Conservation (phyloP, 2,797 vertebrate genomes). For the Anableps anableps region DNA sequence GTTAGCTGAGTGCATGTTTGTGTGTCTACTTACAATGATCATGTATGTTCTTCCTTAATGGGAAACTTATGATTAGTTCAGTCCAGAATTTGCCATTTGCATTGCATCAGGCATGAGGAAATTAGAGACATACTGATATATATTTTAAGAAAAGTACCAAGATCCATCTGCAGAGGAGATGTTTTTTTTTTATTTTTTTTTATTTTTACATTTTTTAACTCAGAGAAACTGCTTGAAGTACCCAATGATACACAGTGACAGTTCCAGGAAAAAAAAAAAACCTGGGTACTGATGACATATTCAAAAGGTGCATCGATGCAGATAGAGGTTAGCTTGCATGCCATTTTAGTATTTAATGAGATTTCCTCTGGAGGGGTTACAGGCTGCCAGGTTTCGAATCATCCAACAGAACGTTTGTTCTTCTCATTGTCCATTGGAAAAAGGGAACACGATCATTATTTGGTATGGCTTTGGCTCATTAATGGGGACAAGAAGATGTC, state of each 20-base stretch:
- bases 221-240: constrained; percentile 51
- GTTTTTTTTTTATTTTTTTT: constrained; percentile 33
- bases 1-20: constrained; percentile 27
- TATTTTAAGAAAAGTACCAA: constrained; percentile 34
- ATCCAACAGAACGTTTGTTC: constrained; percentile 57
- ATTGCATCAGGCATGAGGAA: constrained; percentile 52
- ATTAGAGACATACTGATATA: constrained; percentile 15
- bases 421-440: constrained; percentile 62
- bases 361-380: constrained; percentile 68
- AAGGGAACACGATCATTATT: constrained; percentile 73
- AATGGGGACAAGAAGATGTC: constrained; percentile 64
- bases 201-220: constrained; percentile 50
- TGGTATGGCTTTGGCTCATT: constrained; percentile 66
- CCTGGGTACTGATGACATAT: constrained; percentile 55
- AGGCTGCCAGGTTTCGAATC: constrained; percentile 73
- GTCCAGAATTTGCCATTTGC: constrained; percentile 43
- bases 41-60: constrained; percentile 48
- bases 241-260: constrained; percentile 25
- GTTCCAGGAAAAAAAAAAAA: constrained; percentile 38
- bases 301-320: constrained; percentile 63
- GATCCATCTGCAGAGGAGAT: constrained; percentile 30
- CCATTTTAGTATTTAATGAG: constrained; percentile 76
- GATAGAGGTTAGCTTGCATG: constrained; percentile 63
- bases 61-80: constrained; percentile 64
- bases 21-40: constrained; percentile 10